Base-by-base conservation (phyloP, 2,888 invertebrate species). In the Leptothorax acervorum region DNA sequence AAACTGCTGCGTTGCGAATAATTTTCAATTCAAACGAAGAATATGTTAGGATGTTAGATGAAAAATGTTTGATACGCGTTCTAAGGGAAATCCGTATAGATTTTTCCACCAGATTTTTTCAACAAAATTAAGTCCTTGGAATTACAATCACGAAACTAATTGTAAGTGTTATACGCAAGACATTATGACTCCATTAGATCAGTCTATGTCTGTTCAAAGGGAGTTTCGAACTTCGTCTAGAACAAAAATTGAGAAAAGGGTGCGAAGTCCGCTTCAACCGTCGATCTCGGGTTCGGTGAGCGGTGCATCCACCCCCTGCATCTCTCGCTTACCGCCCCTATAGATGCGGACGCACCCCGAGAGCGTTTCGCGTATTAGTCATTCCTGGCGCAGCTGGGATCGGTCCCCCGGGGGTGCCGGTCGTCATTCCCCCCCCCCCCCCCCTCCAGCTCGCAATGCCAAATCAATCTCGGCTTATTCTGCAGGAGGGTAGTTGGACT, bases 271-370 rank as follows among this genome's bases (percentile, higher is more conserved):
- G 71, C 76, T 85, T 83, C 60, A 55, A 85, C 51, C 31, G 73
- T 85, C 83, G 79, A 88, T 85, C 73, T 53, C 55, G 78, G 68
- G 84, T 87, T 84, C 87, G 84, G 23, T 23, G 23, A 23, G 23
- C 23, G 23, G 83, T 87, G 89, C 89, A 89, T 87, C 89, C 79
- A 89, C 82, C 89, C 89, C 81, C 65, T 74, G 62, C 62, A 76
- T 75, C 74, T 53, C 78, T 48, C 79, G 45, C 48, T 71, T 68
- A 39, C 76, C 31, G 15, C 39, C 82, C 92, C 90, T 89, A 92
- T 89, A 92, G 91, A 92, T 92, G 92, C 90, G 89, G 75, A 89
- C 90, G 91, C 92, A 92, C 92, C 92, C 92, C 92, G 92, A 89
- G 63, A 85, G 35, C 84, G 86, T 89, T 89, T 86, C 90, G 88